A percentile compares a stretch with the other conserved stretches of the same genome.
These are phyloP conservation scores for Ceraclea dissimilis DNA, from an alignment of 2,888 invertebrate genomes.

Conservation along the genomic window DNA sequence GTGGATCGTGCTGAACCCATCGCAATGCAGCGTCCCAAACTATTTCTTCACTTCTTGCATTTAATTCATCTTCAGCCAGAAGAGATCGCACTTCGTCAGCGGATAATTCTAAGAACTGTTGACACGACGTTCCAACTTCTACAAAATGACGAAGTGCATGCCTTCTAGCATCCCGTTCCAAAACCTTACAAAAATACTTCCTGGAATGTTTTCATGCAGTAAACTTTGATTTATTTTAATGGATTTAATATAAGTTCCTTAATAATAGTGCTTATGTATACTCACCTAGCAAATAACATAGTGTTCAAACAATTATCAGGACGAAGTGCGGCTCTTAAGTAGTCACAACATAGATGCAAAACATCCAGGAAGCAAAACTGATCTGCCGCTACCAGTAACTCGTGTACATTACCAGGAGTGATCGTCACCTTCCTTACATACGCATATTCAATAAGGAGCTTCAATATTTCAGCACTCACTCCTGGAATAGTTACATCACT, in stretches of 20 bases:
- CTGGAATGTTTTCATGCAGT: constrained; percentile 31
- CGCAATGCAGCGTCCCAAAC: constrained; percentile 81
- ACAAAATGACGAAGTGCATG: constrained; percentile 72
- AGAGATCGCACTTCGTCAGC: constrained; percentile 68
- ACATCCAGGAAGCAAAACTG: constrained; percentile 80
- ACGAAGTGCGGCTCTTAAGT: constrained; percentile 58
- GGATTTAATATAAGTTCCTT: neutral
- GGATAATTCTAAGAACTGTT: constrained; percentile 65
- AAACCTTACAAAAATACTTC: constrained; percentile 62
- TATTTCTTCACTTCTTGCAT: constrained; percentile 79
- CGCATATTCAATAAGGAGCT: constrained; percentile 73
- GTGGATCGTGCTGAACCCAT: constrained; percentile 79
- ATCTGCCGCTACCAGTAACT: constrained; percentile 77
- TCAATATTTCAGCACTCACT: constrained; percentile 69
- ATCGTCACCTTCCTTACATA: constrained; percentile 74
- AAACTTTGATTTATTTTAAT: neutral
- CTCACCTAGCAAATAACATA: constrained; percentile 71
- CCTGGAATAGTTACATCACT: constrained; percentile 69
- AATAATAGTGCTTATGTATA: neutral
- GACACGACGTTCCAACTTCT: constrained; percentile 62
- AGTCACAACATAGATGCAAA: constrained; percentile 72
- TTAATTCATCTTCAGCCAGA: constrained; percentile 75
- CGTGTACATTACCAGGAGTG: constrained; percentile 69
- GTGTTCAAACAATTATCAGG: constrained; percentile 79
- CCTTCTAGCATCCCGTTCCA: constrained; percentile 61